Conservation (phyloP, 1,140 invertebrate species). For the Drosophila navojoa region DNA sequence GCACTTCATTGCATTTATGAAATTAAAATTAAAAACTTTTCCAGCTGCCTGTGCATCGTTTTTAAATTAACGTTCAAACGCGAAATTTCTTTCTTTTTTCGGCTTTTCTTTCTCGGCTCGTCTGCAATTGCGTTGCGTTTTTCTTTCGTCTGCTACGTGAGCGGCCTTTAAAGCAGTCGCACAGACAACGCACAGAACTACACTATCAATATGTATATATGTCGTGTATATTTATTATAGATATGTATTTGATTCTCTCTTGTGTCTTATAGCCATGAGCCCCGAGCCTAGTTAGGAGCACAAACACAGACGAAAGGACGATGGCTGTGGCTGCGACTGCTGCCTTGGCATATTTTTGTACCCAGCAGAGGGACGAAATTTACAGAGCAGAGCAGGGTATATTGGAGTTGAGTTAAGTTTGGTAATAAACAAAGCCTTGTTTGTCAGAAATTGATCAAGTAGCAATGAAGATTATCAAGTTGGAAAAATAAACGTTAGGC, state of each 20-base stretch:
- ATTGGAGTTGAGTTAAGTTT: not conserved
- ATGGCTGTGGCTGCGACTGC: conserved; percentile 6
- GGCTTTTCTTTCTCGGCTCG: conserved; percentile 15
- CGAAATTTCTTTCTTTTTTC: conserved; percentile 1
- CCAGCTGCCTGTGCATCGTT: conserved; percentile 20
- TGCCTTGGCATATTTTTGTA: conserved; percentile 63
- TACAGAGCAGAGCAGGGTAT: not conserved
- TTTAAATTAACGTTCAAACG: conserved; percentile 32
- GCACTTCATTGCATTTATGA: conserved; percentile 74
- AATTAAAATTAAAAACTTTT: conserved; percentile 69
- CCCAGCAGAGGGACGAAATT: not conserved
- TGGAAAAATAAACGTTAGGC: too few species aligned
- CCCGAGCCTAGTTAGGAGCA: conserved; percentile 48
- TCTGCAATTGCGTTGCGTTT: conserved; percentile 40
- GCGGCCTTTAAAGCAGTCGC: conserved; percentile 44
- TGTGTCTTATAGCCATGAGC: conserved; percentile 9
- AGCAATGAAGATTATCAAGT: too few species aligned
- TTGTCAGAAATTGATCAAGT: too few species aligned
- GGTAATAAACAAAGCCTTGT: too few species aligned
- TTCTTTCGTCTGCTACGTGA: conserved; percentile 69
- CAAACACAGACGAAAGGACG: conserved; percentile 31
- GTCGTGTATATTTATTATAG: not conserved
- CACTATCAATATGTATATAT: conserved; percentile 37
- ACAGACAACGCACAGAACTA: conserved; percentile 43
- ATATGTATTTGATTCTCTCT: conserved; percentile 13